A percentile compares a stretch with the other conserved stretches of the same genome.
Conservation (phyloP, 2,113 vertebrate genomes). For the Rhinogobius similis region DNA sequence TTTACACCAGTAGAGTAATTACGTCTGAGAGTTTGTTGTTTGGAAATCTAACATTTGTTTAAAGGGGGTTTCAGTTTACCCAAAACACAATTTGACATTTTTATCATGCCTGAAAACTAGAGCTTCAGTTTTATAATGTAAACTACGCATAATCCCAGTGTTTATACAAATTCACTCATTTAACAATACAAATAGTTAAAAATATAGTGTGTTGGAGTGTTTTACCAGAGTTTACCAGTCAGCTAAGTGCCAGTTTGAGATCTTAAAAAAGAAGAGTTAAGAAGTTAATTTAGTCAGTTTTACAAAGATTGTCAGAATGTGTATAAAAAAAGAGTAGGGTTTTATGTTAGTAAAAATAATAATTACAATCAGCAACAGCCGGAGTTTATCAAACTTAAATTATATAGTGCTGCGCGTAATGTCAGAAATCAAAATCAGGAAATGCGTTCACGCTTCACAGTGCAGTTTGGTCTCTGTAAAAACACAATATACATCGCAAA, state of each 20-base stretch:
- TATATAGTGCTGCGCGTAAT: not conserved
- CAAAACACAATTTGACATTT: not conserved
- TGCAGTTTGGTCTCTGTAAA: not conserved
- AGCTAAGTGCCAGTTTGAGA: no score
- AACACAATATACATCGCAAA: not conserved
- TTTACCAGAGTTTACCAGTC: not conserved
- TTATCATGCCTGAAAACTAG: not conserved
- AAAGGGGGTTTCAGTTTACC: no score
- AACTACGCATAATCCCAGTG: not conserved
- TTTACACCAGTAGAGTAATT: not conserved
- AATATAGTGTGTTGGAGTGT: not conserved
- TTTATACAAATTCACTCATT: not conserved
- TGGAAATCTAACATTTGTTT: no score
- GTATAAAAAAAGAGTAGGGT: no score
- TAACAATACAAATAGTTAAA: not conserved
- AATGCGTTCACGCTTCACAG: slow-evolving; percentile 20
- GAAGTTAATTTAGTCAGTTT: not conserved
- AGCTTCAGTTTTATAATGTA: not conserved
- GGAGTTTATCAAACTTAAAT: not conserved
- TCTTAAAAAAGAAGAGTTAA: not conserved
- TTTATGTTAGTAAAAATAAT: not conserved
- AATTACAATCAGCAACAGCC: not conserved
- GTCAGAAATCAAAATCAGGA: not conserved
- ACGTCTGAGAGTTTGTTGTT: not conserved
- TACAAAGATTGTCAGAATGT: slow-evolving; percentile 15